Base-by-base conservation (phyloP, 2,888 invertebrate species). In the Sepioteuthis lessoniana region DNA sequence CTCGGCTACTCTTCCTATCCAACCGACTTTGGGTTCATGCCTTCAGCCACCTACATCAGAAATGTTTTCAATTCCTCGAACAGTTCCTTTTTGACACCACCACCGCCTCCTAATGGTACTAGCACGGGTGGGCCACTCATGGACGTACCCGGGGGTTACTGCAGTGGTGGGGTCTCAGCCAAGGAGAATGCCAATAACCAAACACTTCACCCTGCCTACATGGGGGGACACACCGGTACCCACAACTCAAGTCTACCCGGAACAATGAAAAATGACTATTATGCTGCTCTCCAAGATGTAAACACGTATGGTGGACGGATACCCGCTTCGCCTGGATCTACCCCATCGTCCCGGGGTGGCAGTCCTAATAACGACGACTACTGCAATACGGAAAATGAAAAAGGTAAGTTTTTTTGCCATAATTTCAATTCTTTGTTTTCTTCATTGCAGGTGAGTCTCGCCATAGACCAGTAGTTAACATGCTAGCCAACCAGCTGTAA, bases 271-370 rank as follows among this genome's bases (percentile, higher is more conserved):
- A 42, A 92, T 92, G 92, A 92, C 47, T 92, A 92, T 42, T 92
- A 92, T 92, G 42, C 92, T 46, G 92, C 92, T 47, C 92, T 92
- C 16, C 92, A 92, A 92, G 92, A 92, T 46, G 92, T 92, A 92
- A 92, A 92, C 47, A 92, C 46, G 28, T 92, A 92, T 92, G 92
- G 92, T 47, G 92, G 92, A 92, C 92, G 92, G 46, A 47, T 92
- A 92, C 92, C 92, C 38, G 92, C 92, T 92, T 92, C 92, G n/a
- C 92, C 92, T 47, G 92, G 92, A 92, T 92, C 92, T 46, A 92
- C 42, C 92, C 92, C 42, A 47, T 92, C 92, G 42, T 92, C 92
- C 92, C 21, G 92, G 47, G 92, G 47, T n/a, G 92, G 92, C 35
- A 92, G 92, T 21, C 92, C 92, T 19, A 92, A 92, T n/a, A 92